Base-by-base conservation (phyloP, 2,797 vertebrate species). In the Crax fasciolata region DNA sequence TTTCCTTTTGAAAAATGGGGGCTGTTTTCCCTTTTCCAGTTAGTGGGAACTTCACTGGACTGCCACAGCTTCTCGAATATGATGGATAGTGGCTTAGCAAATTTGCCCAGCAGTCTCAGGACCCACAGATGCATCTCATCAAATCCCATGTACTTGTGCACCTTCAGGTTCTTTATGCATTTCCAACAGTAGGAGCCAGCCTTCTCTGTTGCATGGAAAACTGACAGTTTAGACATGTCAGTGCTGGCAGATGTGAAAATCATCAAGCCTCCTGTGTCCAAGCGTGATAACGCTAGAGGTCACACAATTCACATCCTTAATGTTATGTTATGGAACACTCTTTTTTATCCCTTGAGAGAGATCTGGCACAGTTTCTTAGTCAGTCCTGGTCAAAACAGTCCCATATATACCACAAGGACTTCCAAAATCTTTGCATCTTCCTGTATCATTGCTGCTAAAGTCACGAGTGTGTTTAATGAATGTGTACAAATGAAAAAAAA, bases 361-460 rank as follows among this genome's bases (percentile, higher is more conserved):
- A 14, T 6, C 1, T 1, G 7, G 8, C 4, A 2, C 1, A 1
- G 20, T 4, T 19, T 3, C 21, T 74, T 12, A 16, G 14, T 58
- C 52, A 77, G 6, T 12, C 30, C 30, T 19, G 6, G 27, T 48
- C 30, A 77, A 67, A 85, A 25, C 3, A 24, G 32, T 38, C 3
- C 11, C 43, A 14, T 4, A 5, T 2, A 41, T 13, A 35, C 23
- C n/a, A 32, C 0, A 1, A 52, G 1, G 38, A 65, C 39, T 46
- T 54, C 6, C 39, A 52, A 19, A 5, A 10, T 13, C 19, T 80
- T 78, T 61, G 9, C 10, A 49, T 65, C 9, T 11, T 59, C 71
- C 57, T 30, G 9, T 79, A 70, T 12, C 13, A 7, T 30, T 81
- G 20, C 18, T 73, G 10, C 28, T 71, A 21, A 4, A 35, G 6